Evolutionary conservation across 2,113 vertebrate species (phyloP).

Genomic region (Hiodon tergisus): DNA sequence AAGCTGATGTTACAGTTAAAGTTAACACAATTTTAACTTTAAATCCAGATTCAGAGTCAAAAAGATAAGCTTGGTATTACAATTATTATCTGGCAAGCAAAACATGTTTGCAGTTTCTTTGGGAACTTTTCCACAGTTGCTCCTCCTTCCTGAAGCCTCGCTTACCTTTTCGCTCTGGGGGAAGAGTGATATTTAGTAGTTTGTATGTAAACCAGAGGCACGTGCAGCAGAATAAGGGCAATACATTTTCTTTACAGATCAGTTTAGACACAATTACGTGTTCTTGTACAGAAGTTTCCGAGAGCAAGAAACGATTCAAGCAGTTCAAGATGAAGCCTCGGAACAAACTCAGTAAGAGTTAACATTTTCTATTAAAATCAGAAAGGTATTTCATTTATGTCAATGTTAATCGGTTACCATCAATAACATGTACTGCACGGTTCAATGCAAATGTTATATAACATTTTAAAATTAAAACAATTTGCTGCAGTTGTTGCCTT

Average conservation of each 20-base stretch:
- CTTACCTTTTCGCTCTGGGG: background rate
- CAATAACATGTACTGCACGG: too few species aligned
- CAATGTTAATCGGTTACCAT: too few species aligned
- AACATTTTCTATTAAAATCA: too few species aligned
- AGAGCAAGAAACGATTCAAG: background rate
- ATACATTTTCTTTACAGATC: background rate
- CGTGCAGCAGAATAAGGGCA: slow-evolving; percentile 25
- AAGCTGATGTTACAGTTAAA: too few species aligned
- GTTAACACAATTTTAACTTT: too few species aligned
- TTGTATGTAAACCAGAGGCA: slow-evolving; percentile 30
- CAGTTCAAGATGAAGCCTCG: background rate
- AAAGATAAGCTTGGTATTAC: too few species aligned
- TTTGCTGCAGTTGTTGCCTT: too few species aligned
- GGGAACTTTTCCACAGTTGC: slow-evolving; percentile 41
- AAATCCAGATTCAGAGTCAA: too few species aligned
- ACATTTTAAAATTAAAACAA: too few species aligned
- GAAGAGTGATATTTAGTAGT: slow-evolving; percentile 10
- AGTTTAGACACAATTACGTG: slow-evolving; percentile 3
- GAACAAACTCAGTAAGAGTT: slow-evolving; percentile 36
- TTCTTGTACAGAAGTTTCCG: background rate
- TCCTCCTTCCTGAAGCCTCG: slow-evolving; percentile 12
- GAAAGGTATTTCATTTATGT: too few species aligned
- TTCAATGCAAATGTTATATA: too few species aligned
- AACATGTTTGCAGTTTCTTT: too few species aligned
- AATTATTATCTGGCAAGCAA: slow-evolving; percentile 6